These are phyloP conservation scores for Aspidapion aeneum DNA, from an alignment of 2,888 invertebrate genomes.

Conservation along the genomic window DNA sequence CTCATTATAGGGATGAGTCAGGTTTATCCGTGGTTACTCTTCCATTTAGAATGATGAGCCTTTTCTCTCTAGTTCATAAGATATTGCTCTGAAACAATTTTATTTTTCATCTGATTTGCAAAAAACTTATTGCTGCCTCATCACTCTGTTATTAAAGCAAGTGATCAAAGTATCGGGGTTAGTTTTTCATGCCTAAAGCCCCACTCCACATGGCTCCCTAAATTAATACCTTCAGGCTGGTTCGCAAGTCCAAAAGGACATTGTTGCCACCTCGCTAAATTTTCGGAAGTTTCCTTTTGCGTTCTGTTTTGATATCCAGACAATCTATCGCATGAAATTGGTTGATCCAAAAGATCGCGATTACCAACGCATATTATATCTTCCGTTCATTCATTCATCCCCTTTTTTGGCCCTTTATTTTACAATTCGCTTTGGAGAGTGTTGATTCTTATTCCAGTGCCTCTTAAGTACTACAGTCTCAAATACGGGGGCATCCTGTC, in stretches of 20 bases:
- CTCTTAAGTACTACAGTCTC: not conserved
- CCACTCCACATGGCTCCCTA: not conserved
- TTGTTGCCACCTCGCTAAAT: constrained; percentile 2
- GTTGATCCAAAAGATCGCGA: too few species aligned
- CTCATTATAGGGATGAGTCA: too few species aligned
- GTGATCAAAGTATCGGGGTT: not conserved
- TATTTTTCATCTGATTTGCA: too few species aligned
- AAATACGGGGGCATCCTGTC: constrained; percentile 2
- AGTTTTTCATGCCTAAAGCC: not conserved
- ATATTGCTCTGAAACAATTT: too few species aligned
- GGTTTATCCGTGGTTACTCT: too few species aligned
- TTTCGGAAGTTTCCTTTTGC: constrained; percentile 1
- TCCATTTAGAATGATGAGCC: too few species aligned
- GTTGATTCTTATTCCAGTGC: constrained; percentile 7
- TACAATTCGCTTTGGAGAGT: constrained; percentile 6
- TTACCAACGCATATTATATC: too few species aligned
- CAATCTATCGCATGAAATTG: too few species aligned
- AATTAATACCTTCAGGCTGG: constrained; percentile 9
- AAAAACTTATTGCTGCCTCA: too few species aligned
- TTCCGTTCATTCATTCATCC: constrained; percentile 8
- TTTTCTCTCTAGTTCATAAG: too few species aligned
- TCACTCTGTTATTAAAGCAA: too few species aligned
- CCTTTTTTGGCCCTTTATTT: constrained; percentile 16
- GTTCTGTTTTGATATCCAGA: constrained; percentile 1
- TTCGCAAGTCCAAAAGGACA: constrained; percentile 6